Percentiles rank a stretch among this genome's conserved stretches.
phyloP scores from a whole-genome alignment of 2,113 vertebrate genomes.

The Hiodon tergisus region DNA sequence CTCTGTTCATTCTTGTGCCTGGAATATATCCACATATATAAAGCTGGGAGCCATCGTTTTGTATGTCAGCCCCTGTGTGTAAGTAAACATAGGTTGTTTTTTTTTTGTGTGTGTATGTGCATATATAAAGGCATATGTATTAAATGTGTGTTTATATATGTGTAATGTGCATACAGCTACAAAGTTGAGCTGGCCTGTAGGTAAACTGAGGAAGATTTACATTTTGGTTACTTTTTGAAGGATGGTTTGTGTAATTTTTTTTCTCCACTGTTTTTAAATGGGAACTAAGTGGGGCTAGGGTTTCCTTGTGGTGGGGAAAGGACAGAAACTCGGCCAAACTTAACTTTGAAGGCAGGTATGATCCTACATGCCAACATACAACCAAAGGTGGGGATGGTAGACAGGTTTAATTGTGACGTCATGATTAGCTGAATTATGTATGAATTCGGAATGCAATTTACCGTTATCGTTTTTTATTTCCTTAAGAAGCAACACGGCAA shows the following conservation, averaged over 20 bases:
- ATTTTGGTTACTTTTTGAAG: neutral
- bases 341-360: constrained; percentile 57
- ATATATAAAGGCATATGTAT: constrained; percentile 62
- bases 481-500: neutral
- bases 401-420: constrained; percentile 33
- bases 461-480: constrained; percentile 22
- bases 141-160: constrained; percentile 55
- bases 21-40: neutral
- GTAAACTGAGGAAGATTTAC: neutral
- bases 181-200: constrained; percentile 33
- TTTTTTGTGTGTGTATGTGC: constrained; percentile 66
- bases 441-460: neutral
- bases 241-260: no score
- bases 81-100: constrained; percentile 5
- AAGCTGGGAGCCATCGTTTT: neutral
- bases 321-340: neutral
- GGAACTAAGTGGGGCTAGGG: no score
- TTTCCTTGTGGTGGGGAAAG: no score
- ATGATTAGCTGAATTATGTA: neutral
- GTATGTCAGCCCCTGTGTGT: constrained; percentile 5
- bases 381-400: constrained; percentile 52
- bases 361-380: constrained; percentile 64
- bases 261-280: no score
- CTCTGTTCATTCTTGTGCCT: neutral
- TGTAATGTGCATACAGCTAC: constrained; percentile 50